Evolutionary conservation across 2,113 vertebrate species (phyloP), one percentile per base, ranked within the genome.

Genomic region (Lepidothrix coronata): DNA sequence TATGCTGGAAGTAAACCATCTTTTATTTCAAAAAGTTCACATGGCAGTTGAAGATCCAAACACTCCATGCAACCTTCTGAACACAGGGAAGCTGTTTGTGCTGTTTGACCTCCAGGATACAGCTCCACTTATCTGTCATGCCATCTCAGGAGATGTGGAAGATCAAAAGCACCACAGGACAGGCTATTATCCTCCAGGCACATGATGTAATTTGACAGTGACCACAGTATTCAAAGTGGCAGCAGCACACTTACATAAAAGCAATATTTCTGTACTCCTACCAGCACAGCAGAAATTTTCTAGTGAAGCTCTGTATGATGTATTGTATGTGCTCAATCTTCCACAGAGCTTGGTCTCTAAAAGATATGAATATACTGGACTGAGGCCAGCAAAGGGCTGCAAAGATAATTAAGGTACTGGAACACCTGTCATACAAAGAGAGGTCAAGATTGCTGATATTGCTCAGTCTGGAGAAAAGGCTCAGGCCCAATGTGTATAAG

Each of bases 401-500:
- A 82, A n/a, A 54, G 39, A 54, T 21, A 68, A 59, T 25, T 51
- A 55, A 62, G 10, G 18, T 41, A 66, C 10, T 48, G 33, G 28
- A 75, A 23, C 25, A 71, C 11, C 49, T 41, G 18, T 11, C 44
- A 35, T 22, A 51, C 11, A 39, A 37, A 3, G 41, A 77, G 12
- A 79, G 8, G 24, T 8, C 14, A 15, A 79, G 23, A 52, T 31
- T 61, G 23, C 22, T 46, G 12, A 19, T 8, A 41, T 22, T 51
- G 28, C 46, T 88, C 35, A 61, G 28, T 52, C 19, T 41, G 3
- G 2, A 77, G 9, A 78, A 54, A 77, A 73, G 19, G 54, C n/a
- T 63, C 14, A 39, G 43, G 30, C 76, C 44, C 24, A 44, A 1
- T 8, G 6, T 28, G 3, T 14, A 0, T 3, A 54, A 63, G 11